These are phyloP conservation scores for Callopanchax toddi DNA, from an alignment of 2,113 vertebrate species.

Conservation along the genomic window DNA sequence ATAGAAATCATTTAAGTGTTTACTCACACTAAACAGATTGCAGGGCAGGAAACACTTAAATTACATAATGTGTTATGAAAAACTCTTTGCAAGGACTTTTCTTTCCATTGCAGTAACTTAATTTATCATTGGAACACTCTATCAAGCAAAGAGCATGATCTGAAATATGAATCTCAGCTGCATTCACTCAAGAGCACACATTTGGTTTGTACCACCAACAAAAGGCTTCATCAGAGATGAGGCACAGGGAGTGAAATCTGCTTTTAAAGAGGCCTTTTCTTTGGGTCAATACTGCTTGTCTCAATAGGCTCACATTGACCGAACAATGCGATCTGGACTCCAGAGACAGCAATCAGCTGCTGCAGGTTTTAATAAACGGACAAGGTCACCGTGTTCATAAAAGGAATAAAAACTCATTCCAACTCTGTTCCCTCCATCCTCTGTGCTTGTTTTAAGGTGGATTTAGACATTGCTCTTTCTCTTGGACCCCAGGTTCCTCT, in stretches of 20 bases:
- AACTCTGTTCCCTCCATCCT: conserved; percentile 31
- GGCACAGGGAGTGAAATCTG: conserved; percentile 5
- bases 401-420: conserved; percentile 21
- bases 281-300: conserved; percentile 20
- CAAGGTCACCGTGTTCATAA: conserved; percentile 47
- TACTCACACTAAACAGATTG: background rate
- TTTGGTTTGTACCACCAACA: background rate
- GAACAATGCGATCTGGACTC: conserved; percentile 7
- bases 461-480: conserved; percentile 33
- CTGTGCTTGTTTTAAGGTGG: conserved; percentile 24
- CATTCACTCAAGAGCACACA: too few relatives aligned
- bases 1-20: too few relatives aligned
- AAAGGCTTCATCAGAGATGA: conserved; percentile 11
- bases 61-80: too few relatives aligned
- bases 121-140: too few relatives aligned
- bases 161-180: too few relatives aligned
- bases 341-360: conserved; percentile 23
- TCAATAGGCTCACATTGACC: conserved; percentile 32
- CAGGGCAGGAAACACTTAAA: background rate
- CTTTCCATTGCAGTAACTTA: too few relatives aligned
- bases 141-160: too few relatives aligned
- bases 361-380: conserved; percentile 27
- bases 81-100: too few relatives aligned
- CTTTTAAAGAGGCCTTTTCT: conserved; percentile 4
- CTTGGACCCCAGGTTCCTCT: conserved; percentile 16